phyloP scores from a whole-genome alignment of 1,140 invertebrate species.

The Monomorium pharaonis region DNA sequence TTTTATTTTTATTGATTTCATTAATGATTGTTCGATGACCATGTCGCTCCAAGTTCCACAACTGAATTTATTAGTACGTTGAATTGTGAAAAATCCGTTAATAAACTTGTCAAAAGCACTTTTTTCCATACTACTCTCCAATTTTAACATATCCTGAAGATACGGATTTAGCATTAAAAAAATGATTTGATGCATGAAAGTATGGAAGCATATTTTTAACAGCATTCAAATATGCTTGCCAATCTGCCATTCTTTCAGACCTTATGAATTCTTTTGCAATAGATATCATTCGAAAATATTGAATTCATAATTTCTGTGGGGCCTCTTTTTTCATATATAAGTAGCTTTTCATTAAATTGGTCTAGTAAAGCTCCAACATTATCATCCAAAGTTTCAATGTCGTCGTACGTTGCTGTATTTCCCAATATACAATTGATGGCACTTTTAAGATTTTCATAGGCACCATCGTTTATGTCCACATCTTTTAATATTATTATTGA shows the following conservation, averaged over 20 bases:
- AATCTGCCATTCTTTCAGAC: neutral
- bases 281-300: neutral
- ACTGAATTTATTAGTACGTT: neutral
- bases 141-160: neutral
- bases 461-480: neutral
- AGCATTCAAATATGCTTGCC: neutral
- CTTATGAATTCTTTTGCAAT: neutral
- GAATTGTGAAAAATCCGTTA: neutral
- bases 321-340: neutral
- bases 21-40: neutral
- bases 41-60: neutral
- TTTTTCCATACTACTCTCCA: neutral
- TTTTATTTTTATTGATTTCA: neutral
- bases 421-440: neutral
- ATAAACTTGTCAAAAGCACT: neutral
- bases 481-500: neutral
- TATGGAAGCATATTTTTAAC: neutral
- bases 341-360: neutral
- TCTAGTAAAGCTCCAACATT: no score
- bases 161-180: neutral
- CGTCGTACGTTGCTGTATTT: neutral
- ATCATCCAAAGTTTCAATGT: neutral
- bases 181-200: neutral
- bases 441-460: neutral
- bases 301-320: neutral